Evolutionary conservation across 2,797 vertebrate genomes (phyloP).

Genomic region (Adrianichthys oophorus): DNA sequence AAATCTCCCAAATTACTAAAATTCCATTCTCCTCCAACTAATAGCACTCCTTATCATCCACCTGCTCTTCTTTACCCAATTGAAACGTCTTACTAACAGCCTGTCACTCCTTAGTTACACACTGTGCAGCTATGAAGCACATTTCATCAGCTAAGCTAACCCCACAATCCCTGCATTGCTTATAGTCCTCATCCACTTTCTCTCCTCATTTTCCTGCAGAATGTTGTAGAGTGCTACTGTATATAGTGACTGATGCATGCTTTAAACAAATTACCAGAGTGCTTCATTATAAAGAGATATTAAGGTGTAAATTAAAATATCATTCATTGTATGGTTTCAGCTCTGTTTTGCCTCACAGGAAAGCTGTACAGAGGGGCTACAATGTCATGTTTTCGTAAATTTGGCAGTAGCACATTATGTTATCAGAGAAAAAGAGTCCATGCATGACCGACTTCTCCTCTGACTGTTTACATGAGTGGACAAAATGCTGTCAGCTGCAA

Average conservation of each 20-base stretch:
- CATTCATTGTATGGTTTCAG: constrained; percentile 36
- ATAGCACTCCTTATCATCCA: not conserved
- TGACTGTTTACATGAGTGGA: constrained; percentile 49
- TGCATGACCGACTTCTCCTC: constrained; percentile 5
- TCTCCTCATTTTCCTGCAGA: constrained; percentile 9
- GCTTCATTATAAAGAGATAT: constrained; percentile 64
- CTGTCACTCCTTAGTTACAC: not conserved
- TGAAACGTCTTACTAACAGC: constrained; percentile 20
- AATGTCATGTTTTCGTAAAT: not conserved
- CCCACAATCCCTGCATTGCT: constrained; percentile 9
- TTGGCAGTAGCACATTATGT: no score
- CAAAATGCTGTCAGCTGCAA: constrained; percentile 38
- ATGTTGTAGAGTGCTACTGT: constrained; percentile 73
- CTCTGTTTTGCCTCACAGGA: constrained; percentile 37
- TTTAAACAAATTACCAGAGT: constrained; percentile 70
- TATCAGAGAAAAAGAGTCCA: constrained; percentile 5
- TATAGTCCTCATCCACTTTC: not conserved
- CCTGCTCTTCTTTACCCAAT: not conserved
- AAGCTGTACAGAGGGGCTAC: constrained; percentile 16
- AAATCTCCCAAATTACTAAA: not conserved
- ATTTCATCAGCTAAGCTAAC: not conserved
- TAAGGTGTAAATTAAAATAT: constrained; percentile 52
- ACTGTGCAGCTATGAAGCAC: not conserved
- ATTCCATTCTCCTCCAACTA: not conserved
- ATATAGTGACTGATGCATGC: constrained; percentile 73